A percentile compares a stretch with the other conserved stretches of the same genome.
Evolutionary conservation across 2,888 invertebrate species (phyloP).

Genomic region (Lysandra coridon): DNA sequence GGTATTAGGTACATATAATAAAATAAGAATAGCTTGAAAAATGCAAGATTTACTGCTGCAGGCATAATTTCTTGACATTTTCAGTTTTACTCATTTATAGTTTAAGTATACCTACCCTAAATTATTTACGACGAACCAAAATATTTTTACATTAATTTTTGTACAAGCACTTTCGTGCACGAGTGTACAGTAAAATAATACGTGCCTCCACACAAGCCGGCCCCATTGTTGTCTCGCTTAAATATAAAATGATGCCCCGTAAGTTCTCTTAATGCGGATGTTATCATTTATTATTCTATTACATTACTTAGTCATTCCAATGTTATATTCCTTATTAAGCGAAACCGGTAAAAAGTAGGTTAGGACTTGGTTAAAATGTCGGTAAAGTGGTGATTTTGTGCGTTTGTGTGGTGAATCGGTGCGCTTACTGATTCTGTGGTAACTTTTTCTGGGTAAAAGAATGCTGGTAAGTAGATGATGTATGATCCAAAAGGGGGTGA

Average conservation of each 20-base stretch:
- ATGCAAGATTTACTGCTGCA: not conserved
- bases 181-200: slow-evolving; percentile 70
- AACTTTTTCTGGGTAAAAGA: not conserved
- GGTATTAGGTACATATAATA: not conserved
- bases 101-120: not conserved
- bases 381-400: not conserved
- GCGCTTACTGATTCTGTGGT: not conserved
- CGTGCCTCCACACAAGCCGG: slow-evolving; percentile 60
- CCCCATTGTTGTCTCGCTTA: slow-evolving; percentile 64
- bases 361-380: not conserved
- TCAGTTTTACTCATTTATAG: not conserved
- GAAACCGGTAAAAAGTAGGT: slow-evolving; percentile 16
- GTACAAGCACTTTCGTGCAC: slow-evolving; percentile 49
- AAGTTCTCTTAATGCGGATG: slow-evolving; percentile 75
- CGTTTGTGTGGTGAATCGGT: not conserved
- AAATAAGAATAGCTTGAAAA: not conserved
- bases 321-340: slow-evolving; percentile 41
- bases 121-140: not conserved
- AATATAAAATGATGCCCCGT: slow-evolving; percentile 68
- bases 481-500: not conserved
- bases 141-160: not conserved
- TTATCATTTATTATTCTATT: slow-evolving; percentile 77
- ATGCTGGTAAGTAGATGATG: not conserved
- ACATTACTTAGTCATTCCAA: slow-evolving; percentile 55
- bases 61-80: not conserved